Base-by-base conservation (phyloP, 2,888 invertebrate genomes). In the Caenorhabditis becei region DNA sequence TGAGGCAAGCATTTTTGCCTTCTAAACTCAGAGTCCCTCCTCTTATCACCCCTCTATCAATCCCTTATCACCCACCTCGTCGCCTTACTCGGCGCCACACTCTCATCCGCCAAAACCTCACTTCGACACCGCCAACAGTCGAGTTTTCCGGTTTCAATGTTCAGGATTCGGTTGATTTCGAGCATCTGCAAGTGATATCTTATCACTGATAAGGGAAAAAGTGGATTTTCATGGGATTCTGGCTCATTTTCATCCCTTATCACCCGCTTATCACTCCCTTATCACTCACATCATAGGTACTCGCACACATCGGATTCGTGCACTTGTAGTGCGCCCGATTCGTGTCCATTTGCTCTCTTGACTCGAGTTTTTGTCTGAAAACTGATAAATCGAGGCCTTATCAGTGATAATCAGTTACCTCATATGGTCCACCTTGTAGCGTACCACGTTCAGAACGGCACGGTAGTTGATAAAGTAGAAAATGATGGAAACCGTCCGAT, bases 351-450 rank as follows among this genome's bases (percentile, higher is more conserved):
- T 91, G 88, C 70, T 91, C 91, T 11, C 86, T 74, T 8, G 85
- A 78, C 70, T 91, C 90, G 65, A 91, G 77, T 74, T 89, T 89
- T 62, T 86, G 86, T 41, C 88, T 88, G 56, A 58, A 85, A 80
- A n/a, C n/a, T n/a, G n/a, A n/a, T n/a, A n/a, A n/a, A n/a, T n/a
- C n/a, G n/a, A n/a, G n/a, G n/a, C n/a, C n/a, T n/a, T n/a, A n/a
- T n/a, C n/a, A n/a, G n/a, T n/a, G n/a, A n/a, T n/a, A n/a, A n/a
- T n/a, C n/a, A n/a, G 5, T 20, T 28, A 88, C 88, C 91, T 82
- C 87, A 91, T 91, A 69, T 91, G 91, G 81, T 91, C 91, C 35
- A 91, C 82, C 82, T 91, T 91, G 80, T 90, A 91, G 75, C 88
- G 90, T 44, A 90, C 82, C 18, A 91, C 91, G 71, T 91, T 91